Base-by-base conservation (phyloP, 1,140 invertebrate genomes). In the Meteorus sp. region DNA sequence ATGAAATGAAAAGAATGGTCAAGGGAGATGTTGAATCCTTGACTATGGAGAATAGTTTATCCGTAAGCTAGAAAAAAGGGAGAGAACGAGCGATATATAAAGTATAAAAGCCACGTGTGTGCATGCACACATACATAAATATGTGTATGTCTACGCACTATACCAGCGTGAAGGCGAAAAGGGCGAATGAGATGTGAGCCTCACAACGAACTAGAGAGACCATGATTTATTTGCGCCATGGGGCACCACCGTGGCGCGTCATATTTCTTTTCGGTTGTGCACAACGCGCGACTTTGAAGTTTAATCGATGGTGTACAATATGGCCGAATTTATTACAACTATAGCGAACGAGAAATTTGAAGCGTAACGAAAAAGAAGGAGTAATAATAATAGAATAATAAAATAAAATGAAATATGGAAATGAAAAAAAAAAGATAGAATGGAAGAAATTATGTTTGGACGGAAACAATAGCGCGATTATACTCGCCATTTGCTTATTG, bases 221-320 rank as follows among this genome's bases (percentile, higher is more conserved):
- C 50, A 59, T 68, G 67, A 68, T 68, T 68, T 68, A 68, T 68
- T 63, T 60, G 60, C 67, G 59, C 64, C 62, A 61, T 63, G 62
- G 64, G 64, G 64, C 62, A 58, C 60, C 44, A 43, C 54, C 31
- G 45, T 50, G 20, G 37, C 47, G 48, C 45, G 7, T 59, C 39
- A 45, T 61, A 54, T 61, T 52, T 63, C 44, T 56, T 37, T 60
- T 50, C 44, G 51, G 43, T 19, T 33, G 33, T 53, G 52, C 41
- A 56, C 51, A 41, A 43, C n/a, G n/a, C n/a, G 33, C 53, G 54
- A 68, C 68, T 72, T 69, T 68, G 54, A 70, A 72, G 66, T 71
- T 70, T 64, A 70, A 70, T 71, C 70, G 68, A 70, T 69, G 58
- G 55, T 61, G 62, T 67, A 59, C 62, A 66, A 66, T 67, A 68